Conservation (phyloP, 2,113 vertebrate genomes). For the Lichenostomus cassidix region DNA sequence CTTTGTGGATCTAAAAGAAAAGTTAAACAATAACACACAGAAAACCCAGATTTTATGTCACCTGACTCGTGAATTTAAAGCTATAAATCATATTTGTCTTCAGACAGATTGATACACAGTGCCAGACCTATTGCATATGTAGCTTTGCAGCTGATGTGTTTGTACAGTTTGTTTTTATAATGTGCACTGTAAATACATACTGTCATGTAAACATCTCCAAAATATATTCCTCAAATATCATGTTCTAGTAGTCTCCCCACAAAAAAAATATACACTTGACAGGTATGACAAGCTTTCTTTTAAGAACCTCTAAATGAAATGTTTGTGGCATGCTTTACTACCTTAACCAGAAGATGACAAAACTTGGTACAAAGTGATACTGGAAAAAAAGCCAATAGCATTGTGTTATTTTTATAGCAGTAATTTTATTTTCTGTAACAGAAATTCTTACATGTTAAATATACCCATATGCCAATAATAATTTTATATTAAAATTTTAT, state of each 20-base stretch:
- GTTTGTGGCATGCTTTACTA: background rate
- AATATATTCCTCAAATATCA: background rate
- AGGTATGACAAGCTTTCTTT: background rate
- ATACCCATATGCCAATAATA: background rate
- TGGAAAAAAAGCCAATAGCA: background rate
- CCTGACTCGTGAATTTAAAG: background rate
- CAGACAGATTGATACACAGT: background rate
- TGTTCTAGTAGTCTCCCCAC: background rate
- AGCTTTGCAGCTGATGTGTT: background rate
- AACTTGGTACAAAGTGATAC: background rate
- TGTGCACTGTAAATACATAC: background rate
- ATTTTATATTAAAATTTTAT: background rate
- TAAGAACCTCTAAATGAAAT: background rate
- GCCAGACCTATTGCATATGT: background rate
- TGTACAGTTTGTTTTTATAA: background rate
- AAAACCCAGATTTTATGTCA: background rate
- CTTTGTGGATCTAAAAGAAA: background rate
- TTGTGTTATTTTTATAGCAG: background rate
- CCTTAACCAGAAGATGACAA: background rate
- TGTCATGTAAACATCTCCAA: background rate
- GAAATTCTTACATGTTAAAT: background rate
- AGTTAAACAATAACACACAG: background rate
- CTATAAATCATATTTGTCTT: background rate
- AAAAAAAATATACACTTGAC: background rate
- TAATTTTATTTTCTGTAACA: background rate